These are phyloP conservation scores for Zaprionus lineosus DNA, from an alignment of 2,888 invertebrate genomes.

Conservation along the genomic window DNA sequence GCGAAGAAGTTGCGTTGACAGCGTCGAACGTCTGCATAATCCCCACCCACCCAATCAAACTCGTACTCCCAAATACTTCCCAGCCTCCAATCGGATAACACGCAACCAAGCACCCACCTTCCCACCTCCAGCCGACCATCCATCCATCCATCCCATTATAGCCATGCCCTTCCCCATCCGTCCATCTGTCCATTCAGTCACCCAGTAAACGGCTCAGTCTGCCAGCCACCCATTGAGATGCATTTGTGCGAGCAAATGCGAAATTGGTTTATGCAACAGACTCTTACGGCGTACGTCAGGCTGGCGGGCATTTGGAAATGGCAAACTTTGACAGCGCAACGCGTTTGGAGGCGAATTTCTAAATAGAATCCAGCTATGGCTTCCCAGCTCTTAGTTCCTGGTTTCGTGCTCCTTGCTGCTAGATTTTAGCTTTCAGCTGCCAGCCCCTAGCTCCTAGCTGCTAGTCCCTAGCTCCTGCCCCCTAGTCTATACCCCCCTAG, in stretches of 20 bases:
- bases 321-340: constrained; percentile 67
- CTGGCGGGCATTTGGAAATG: constrained; percentile 55
- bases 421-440: too few species aligned
- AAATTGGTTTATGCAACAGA: constrained; percentile 77
- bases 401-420: neutral
- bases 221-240: constrained; percentile 33
- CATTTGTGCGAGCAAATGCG: constrained; percentile 70
- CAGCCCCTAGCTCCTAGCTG: too few species aligned
- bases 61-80: constrained; percentile 3
- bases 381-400: neutral
- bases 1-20: constrained; percentile 71
- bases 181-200: neutral
- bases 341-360: constrained; percentile 55
- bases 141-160: neutral
- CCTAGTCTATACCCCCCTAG: too few species aligned
- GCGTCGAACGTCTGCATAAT: constrained; percentile 57
- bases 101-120: constrained; percentile 1
- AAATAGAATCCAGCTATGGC: constrained; percentile 41
- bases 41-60: constrained; percentile 31
- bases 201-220: too few species aligned
- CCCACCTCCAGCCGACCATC: neutral
- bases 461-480: too few species aligned
- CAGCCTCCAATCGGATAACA: neutral
- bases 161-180: neutral
- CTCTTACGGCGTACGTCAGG: constrained; percentile 70